Conservation (phyloP, 37 sponge, comb jelly and placozoan species). For the Ianthella basta region DNA sequence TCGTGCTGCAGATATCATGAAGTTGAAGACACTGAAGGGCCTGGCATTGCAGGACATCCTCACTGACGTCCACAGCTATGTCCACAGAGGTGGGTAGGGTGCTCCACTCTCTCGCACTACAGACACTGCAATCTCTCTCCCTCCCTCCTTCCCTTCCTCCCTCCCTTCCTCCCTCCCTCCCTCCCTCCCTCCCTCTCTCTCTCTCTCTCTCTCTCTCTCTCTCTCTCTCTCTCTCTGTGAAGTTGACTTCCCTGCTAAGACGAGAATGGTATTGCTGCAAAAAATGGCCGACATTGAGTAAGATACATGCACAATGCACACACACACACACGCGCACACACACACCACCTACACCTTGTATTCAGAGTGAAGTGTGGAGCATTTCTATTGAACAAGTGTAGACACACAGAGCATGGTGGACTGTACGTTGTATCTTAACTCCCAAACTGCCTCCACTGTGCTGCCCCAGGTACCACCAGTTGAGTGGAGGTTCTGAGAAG, state of each 20-base stretch:
- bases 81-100: conserved; percentile 72
- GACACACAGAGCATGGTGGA: too few species aligned
- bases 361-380: background rate
- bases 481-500: conserved; percentile 88
- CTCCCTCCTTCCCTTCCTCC: background rate
- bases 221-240: background rate
- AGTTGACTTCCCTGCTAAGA: conserved; percentile 91
- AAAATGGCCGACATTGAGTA: conserved; percentile 92
- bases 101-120: background rate
- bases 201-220: background rate
- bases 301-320: conserved; percentile 12
- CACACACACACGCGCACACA: too few species aligned
- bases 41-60: conserved; percentile 93
- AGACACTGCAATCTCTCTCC: too few species aligned
- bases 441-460: too few species aligned
- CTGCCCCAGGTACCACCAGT: conserved; percentile 62
- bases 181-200: background rate
- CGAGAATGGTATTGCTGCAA: conserved; percentile 76
- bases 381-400: background rate
- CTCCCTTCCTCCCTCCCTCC: too few species aligned
- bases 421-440: too few species aligned
- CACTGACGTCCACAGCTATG: conserved; percentile 81
- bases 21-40: conserved; percentile 89
- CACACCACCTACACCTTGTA: too few species aligned
- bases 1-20: conserved; percentile 56